phyloP scores from a whole-genome alignment of 1,140 invertebrate species.

The Neotoxoptera formosana region DNA sequence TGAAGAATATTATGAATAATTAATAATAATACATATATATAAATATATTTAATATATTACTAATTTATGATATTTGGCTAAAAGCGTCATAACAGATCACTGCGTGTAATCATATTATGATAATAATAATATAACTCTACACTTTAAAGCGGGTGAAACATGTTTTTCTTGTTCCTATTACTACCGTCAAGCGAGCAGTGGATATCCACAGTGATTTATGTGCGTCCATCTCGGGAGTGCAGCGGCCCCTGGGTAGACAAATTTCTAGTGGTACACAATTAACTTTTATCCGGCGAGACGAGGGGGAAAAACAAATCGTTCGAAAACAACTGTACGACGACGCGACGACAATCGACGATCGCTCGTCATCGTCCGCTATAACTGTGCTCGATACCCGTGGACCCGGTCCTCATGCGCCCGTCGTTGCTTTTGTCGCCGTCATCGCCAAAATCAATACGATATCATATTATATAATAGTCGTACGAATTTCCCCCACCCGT shows the following conservation, averaged over 20 bases:
- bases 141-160: neutral
- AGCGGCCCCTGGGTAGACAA: neutral
- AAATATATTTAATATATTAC: neutral
- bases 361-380: neutral
- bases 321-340: neutral
- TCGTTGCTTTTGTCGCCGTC: too few species aligned
- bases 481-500: neutral
- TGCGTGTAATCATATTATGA: neutral
- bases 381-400: too few species aligned
- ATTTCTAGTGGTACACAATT: conserved; percentile 1
- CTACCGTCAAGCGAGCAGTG: neutral
- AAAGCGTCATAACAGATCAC: neutral
- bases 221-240: neutral
- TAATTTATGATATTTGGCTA: neutral
- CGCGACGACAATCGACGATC: neutral
- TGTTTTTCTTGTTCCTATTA: neutral
- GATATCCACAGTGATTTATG: conserved; percentile 6
- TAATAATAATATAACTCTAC: neutral
- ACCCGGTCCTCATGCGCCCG: neutral
- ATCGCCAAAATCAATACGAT: conserved; percentile 17
- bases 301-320: conserved; percentile 2
- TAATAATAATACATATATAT: neutral
- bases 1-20: neutral
- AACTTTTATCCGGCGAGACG: conserved; percentile 14
- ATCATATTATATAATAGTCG: neutral